Base-by-base conservation (phyloP, 1,140 invertebrate species). In the Caenorhabditis remanei region DNA sequence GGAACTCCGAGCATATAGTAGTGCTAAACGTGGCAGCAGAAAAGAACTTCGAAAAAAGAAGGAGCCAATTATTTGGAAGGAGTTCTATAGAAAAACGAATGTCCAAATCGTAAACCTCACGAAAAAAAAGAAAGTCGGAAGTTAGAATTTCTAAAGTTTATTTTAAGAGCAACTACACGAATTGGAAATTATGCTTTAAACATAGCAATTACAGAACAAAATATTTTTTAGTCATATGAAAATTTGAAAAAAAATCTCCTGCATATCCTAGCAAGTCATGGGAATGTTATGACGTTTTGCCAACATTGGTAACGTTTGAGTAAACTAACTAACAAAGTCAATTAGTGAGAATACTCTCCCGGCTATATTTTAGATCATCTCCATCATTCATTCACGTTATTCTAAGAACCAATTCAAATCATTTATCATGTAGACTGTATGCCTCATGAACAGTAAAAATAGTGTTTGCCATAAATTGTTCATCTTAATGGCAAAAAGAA, bases 291-390 rank as follows among this genome's bases (percentile, higher is more conserved):
- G 46, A 79, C 46, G n/a, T 32, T 50, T 6, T 16, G 53, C 19
- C 55, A n/a, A 16, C 16, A 0, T 16, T 19, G 14, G 14, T 71
- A 71, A 71, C 19, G 24, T 11, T 13, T 48, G 71, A 46, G 19
- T 48, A 50, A 24, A 48, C 53, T 79, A 7, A 19, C 46, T 32
- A 79, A 79, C 71, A 13, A 79, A 79, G 46, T 14, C 46, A 79
- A 50, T 79, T 79, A 79, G 46, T 1, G 19, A 13, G 46, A 50
- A 50, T 32, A 8, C 16, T 43, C 16, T 50, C 50, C 4, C 46
- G 13, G 41, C 40, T 71, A 43, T 71, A 9, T 46, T 48, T 46
- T 75, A 43, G 46, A 5, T 50, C 13, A 43, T 43, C 41, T 71
- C 11, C n/a, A 19, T 71, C 21, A 11, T 19, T 71, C 40, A n/a